Conservation (phyloP, 1,140 invertebrate species). For the Drosophila watanabei region DNA sequence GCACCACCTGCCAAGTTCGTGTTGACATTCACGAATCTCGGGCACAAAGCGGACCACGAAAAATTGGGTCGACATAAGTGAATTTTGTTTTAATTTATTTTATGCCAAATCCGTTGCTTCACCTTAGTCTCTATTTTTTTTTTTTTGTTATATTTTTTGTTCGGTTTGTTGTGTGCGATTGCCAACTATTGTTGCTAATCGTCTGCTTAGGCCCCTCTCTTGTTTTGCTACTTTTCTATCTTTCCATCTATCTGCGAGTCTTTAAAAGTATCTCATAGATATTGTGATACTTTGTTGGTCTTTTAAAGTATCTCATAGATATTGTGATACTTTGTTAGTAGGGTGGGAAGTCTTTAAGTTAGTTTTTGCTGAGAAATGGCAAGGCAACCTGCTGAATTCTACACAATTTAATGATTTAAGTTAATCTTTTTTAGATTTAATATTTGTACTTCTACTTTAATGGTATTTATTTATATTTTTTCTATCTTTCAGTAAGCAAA, state of each 20-base stretch:
- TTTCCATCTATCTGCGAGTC: not conserved
- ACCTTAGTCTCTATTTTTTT: constrained; percentile 38
- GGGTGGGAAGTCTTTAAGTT: not conserved
- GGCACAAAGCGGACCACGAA: constrained; percentile 51
- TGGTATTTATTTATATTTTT: no score
- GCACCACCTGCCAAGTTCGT: constrained; percentile 47
- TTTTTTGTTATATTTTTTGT: no score
- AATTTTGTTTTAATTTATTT: constrained; percentile 66
- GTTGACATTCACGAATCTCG: constrained; percentile 80
- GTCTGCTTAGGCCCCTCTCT: constrained; percentile 11
- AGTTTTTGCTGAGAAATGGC: no score
- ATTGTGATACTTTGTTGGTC: not conserved
- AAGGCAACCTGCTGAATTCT: no score
- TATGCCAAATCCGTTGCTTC: constrained; percentile 73
- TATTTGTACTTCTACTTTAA: no score
- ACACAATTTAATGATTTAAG: no score
- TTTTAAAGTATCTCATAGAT: constrained; percentile 16
- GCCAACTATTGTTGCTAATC: constrained; percentile 56
- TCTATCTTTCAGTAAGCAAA: constrained; percentile 79
- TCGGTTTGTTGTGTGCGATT: constrained; percentile 28
- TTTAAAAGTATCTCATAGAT: constrained; percentile 16
- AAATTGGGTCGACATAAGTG: constrained; percentile 78
- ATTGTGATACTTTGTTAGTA: not conserved
- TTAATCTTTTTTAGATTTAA: no score
- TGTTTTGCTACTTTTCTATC: constrained; percentile 10